phyloP scores from a whole-genome alignment of 2,113 vertebrate genomes.

The Thryonomys swinderianus region DNA sequence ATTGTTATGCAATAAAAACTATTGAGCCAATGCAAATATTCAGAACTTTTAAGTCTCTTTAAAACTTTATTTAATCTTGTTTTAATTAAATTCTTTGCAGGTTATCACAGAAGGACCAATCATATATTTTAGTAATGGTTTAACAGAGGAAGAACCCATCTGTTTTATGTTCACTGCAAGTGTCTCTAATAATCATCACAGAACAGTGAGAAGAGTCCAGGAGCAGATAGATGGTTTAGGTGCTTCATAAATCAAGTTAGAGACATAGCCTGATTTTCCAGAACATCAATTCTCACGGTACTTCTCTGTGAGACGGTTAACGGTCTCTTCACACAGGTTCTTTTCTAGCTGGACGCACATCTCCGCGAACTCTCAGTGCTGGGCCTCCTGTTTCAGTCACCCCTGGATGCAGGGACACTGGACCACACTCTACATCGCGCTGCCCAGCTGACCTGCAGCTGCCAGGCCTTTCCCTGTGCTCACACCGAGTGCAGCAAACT shows the following conservation, averaged over 20 bases:
- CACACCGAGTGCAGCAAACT: neutral
- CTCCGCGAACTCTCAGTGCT: accelerated
- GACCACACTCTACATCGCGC: neutral
- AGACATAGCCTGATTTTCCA: neutral
- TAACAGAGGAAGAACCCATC: neutral
- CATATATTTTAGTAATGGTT: neutral
- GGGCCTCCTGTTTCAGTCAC: neutral
- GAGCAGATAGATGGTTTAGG: neutral
- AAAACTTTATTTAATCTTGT: constrained; percentile 1
- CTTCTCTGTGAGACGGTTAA: neutral
- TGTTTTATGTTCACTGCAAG: neutral
- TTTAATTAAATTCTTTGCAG: constrained; percentile 34
- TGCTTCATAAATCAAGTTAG: neutral
- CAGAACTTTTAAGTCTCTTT: constrained; percentile 8
- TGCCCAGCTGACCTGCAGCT: neutral
- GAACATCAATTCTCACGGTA: neutral
- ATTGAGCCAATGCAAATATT: neutral
- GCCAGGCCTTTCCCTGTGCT: neutral
- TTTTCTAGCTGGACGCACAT: neutral
- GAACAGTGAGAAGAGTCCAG: neutral
- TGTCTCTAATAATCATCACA: neutral
- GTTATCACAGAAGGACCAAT: neutral
- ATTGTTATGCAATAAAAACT: neutral
- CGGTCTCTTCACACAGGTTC: neutral
- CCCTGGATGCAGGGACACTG: neutral